A percentile compares a stretch with the other conserved stretches of the same genome.
These are phyloP conservation scores for Spodoptera frugiperda DNA, from an alignment of 1,140 invertebrate genomes.

Conservation along the genomic window DNA sequence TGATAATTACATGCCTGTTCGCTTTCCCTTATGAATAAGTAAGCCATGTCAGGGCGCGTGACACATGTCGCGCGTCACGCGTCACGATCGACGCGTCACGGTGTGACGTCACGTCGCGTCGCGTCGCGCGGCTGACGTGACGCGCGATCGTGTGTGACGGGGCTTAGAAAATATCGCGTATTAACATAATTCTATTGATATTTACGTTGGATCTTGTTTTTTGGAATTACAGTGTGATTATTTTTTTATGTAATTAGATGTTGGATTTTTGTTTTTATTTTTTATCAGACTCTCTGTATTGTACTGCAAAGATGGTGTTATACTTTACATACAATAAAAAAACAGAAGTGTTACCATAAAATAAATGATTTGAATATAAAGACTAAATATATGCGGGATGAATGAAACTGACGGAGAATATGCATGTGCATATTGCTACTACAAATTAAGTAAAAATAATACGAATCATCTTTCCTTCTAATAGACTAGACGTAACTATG, in stretches of 20 bases:
- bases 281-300: no score
- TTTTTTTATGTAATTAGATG: not conserved
- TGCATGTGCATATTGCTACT: no score
- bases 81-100: conserved; percentile 48
- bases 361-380: no score
- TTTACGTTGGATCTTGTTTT: conserved; percentile 9
- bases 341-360: no score
- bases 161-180: conserved; percentile 44
- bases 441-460: no score
- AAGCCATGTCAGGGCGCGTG: conserved; percentile 47
- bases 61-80: conserved; percentile 44
- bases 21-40: conserved; percentile 54
- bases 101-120: conserved; percentile 38
- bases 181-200: conserved; percentile 46
- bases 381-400: no score
- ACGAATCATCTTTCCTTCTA: no score
- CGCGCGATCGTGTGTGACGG: conserved; percentile 46
- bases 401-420: no score
- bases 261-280: no score
- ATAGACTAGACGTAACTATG: not conserved
- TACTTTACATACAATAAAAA: no score
- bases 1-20: conserved; percentile 50
- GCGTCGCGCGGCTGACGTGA: conserved; percentile 42
- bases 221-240: not conserved
- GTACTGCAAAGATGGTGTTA: no score